Evolutionary conservation across 1,140 invertebrate genomes (phyloP), one percentile per base, ranked within the genome.

Genomic region (Carposina sasakii): DNA sequence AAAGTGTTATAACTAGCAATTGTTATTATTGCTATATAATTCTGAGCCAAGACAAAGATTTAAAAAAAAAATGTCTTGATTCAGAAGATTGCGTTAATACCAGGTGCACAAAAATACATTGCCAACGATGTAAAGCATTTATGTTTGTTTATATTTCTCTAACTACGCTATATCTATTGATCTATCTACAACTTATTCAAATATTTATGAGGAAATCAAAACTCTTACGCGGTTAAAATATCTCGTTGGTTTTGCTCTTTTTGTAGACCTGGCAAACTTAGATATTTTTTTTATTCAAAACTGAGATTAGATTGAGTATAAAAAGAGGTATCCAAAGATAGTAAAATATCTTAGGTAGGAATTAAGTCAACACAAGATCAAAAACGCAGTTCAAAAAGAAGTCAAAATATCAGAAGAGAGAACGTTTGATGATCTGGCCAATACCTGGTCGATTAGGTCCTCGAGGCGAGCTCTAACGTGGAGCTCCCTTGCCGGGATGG

Each of bases 391-490:
- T 59, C 30, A 68, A 52, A 57, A 60, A 23, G 65, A 66, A 20
- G 39, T 62, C 16, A 69, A 51, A 8, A 67, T 50, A 51, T 68
- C 60, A 12, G 71, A 67, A 28, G 61, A 54, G 6, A 77, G 61
- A 4, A 74, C 52, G 0, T 45, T 41, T 0, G 52, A 47, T 19
- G 68, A 63, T 43, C 58, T 60, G 12, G 20, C 36, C 47, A 70
- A 57, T 90, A 97, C 95, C 92, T 97, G 94, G 81, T 96, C 94
- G 62, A 97, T 94, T 52, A 95, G 88, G 83, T 97, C 94, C 81
- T 97, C 94, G 0, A 98, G 86, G 44, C 93, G 88, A 5, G 91
- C 90, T 49, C 94, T 88, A 24, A 97, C 94, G 75, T 92, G 89
- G 1, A 96, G 86, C 79, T 98, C 96, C 49, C 91, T 89, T 37